Base-by-base conservation (phyloP, 2,888 invertebrate genomes). In the Epinotia ramella region DNA sequence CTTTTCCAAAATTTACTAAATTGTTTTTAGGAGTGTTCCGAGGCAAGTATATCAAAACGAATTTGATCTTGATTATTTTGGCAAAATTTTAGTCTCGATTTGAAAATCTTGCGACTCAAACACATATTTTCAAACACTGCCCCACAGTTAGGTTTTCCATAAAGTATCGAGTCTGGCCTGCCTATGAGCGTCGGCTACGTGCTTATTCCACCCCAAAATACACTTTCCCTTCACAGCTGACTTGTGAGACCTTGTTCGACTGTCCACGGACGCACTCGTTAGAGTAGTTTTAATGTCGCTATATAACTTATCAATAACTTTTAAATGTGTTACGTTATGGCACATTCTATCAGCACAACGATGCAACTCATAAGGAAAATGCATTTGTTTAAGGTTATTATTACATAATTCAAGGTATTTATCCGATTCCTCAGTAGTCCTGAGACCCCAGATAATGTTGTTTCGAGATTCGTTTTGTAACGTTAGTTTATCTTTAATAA, bases 1-100 rank as follows among this genome's bases (percentile, higher is more conserved):
- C n/a, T n/a, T n/a, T n/a, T 64, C 64, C 64, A 64, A 40, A 64
- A 46, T 5, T 64, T 64, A 18, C 44, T 13, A 46, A 64, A 64
- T 16, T 64, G 64, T 64, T 64, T 64, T 46, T 44, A 46, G 18
- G 64, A 40, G 18, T 64, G n/a, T n/a, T n/a, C n/a, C n/a, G 53
- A 16, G 13, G 53, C 53, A 16, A 53, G 3, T 53, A 53, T 53
- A 4, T 53, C 53, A 53, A 53, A 53, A 16, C 6, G 13, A 53
- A 53, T 53, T n/a, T 53, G 53, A 13, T 53, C 53, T 16, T 53
- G 53, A 53, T 53, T 53, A 28, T 16, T 53, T 53, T 53, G n/a
- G 3, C 53, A 64, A 46, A 64, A 46, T 20, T 64, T 64, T 11
- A 64, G 64, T 18, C 46, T 64, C 11, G 64, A 64, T 46, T 64